Conservation (phyloP, 2,113 vertebrate genomes). For the Nesospiza acunhae region DNA sequence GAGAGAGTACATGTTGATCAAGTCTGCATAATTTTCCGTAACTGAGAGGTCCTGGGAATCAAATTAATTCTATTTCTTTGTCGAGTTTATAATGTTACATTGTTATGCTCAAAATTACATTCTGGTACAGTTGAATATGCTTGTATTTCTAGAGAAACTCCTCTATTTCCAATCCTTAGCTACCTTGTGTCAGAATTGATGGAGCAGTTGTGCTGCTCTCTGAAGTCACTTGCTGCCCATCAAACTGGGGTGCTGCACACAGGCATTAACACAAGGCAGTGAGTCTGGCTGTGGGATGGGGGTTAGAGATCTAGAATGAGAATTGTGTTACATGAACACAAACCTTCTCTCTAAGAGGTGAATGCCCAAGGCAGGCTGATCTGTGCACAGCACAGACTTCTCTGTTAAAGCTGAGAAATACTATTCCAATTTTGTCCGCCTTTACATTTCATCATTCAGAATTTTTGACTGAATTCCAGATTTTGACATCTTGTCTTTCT, state of each 20-base stretch:
- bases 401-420: neutral
- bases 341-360: neutral
- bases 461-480: neutral
- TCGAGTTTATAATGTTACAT: neutral
- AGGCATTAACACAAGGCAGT: neutral
- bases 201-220: neutral
- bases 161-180: neutral
- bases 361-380: neutral
- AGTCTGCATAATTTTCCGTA: neutral
- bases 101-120: neutral
- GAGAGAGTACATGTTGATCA: neutral
- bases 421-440: neutral
- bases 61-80: neutral
- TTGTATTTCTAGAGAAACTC: neutral
- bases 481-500: conserved; percentile 16
- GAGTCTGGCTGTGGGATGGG: neutral
- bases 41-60: neutral
- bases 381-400: neutral
- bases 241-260: neutral
- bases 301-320: neutral
- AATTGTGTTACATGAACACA: neutral
- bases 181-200: neutral
- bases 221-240: neutral
- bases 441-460: neutral
- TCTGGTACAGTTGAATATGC: neutral